Base-by-base conservation (phyloP, 2,888 invertebrate genomes). In the Anthophora plumipes region DNA sequence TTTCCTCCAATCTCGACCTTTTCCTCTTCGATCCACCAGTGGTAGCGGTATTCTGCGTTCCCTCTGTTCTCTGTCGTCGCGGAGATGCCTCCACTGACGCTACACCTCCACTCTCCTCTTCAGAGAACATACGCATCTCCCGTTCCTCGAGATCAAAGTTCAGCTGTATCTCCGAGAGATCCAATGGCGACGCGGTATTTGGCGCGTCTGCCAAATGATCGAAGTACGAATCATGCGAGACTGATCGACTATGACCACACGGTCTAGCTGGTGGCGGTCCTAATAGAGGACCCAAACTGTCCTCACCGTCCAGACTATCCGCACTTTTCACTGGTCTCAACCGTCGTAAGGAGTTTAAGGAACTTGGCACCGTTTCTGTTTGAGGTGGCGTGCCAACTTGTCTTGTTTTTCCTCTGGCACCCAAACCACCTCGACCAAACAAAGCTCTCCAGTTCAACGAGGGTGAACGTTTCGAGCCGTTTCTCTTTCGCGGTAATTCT, bases 221-320 rank as follows among this genome's bases (percentile, higher is more conserved):
- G 94, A 98, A 98, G 94, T 98, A 98, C 0, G 98, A 98, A 93
- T 98, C 98, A 93, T 98, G 98, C 0, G 98, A 98, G 0, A 98
- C 97, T 0, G 98, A 98, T 88, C 95, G 93, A 87, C 94, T 95
- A 85, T 95, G 95, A 6, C 95, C 95, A 72, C 94, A 94, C 0
- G 94, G 94, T 89, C 89, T 79, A 91, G 90, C 72, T 85, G 90
- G 93, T 63, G 94, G 94, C 22, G 94, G 92, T 12, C 94, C 94
- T 61, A 94, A 88, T 59, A 93, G 86, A 0, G 93, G 93, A 0
- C 93, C 93, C 46, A 93, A 81, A 50, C 90, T 89, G 60, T 92
- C 92, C 82, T 92, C 92, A 41, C 93, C 93, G 71, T 93, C 93
- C 69, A 97, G 93, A 88, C 96, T 96, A 90, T 96, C 96, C 8